Percentiles rank a stretch among this genome's conserved stretches.
Evolutionary conservation across 1,140 invertebrate genomes (phyloP).

Genomic region (Hestina assimilis): DNA sequence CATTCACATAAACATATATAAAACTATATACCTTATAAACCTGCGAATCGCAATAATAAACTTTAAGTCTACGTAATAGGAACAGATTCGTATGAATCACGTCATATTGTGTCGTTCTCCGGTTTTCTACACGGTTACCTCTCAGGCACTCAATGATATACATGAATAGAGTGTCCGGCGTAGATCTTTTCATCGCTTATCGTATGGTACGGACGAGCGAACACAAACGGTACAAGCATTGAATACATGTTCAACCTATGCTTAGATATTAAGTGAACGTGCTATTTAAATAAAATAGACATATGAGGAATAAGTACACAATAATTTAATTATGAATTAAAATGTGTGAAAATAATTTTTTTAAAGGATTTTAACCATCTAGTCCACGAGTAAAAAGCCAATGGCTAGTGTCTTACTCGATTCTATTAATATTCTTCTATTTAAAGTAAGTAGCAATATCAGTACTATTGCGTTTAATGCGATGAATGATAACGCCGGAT

Average conservation of each 20-base stretch:
- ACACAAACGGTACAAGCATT: slow-evolving; percentile 35
- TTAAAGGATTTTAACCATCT: no score
- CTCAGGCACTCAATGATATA: slow-evolving; percentile 38
- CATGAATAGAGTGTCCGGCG: slow-evolving; percentile 41
- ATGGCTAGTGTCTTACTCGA: no score
- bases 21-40: neutral
- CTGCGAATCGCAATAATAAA: neutral
- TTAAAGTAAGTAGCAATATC: no score
- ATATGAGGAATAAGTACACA: no score
- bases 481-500: no score
- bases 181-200: slow-evolving; percentile 39
- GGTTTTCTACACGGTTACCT: slow-evolving; percentile 45
- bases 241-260: slow-evolving; percentile 10
- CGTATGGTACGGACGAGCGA: slow-evolving; percentile 30
- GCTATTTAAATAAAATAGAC: neutral
- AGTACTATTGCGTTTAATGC: no score
- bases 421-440: no score
- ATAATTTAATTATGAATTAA: no score
- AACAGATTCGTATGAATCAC: neutral
- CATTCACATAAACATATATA: slow-evolving; percentile 4
- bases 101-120: slow-evolving; percentile 10
- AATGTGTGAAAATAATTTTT: no score
- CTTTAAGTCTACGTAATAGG: neutral
- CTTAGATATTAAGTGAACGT: neutral
- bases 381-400: no score